These are phyloP conservation scores for Brachionus manjavacas DNA, from an alignment of 1,140 invertebrate species.

Conservation along the genomic window DNA sequence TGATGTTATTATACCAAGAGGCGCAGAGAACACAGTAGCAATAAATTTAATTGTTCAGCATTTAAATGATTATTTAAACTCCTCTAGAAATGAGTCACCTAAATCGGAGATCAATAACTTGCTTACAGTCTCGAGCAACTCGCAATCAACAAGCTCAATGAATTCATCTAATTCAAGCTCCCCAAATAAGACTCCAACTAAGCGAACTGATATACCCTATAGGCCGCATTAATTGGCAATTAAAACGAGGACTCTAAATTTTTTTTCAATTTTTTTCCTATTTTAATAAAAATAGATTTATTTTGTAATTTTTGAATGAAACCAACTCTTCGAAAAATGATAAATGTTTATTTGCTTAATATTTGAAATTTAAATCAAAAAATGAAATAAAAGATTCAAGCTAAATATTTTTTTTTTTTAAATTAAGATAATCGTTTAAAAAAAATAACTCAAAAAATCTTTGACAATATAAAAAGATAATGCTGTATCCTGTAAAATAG, in stretches of 20 bases:
- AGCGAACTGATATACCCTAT: constrained; percentile 17
- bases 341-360: too few relatives aligned
- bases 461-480: too few relatives aligned
- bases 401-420: too few relatives aligned
- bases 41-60: constrained; percentile 97
- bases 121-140: neutral
- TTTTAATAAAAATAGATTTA: neutral
- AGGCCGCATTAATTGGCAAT: constrained; percentile 2
- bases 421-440: too few relatives aligned
- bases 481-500: too few relatives aligned
- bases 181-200: neutral
- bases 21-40: constrained; percentile 95
- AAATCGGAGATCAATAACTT: neutral
- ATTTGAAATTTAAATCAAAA: too few relatives aligned
- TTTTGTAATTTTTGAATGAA: neutral
- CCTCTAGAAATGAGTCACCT: constrained; percentile 47
- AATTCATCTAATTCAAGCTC: neutral
- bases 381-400: too few relatives aligned
- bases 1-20: constrained; percentile 95
- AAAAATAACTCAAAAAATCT: too few relatives aligned
- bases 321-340: neutral
- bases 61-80: constrained; percentile 81
- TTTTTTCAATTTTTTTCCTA: neutral
- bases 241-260: neutral
- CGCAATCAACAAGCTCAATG: neutral